Evolutionary conservation across 2,888 invertebrate species (phyloP), one percentile per base, ranked within the genome.

Genomic region (Cephalotes varians): DNA sequence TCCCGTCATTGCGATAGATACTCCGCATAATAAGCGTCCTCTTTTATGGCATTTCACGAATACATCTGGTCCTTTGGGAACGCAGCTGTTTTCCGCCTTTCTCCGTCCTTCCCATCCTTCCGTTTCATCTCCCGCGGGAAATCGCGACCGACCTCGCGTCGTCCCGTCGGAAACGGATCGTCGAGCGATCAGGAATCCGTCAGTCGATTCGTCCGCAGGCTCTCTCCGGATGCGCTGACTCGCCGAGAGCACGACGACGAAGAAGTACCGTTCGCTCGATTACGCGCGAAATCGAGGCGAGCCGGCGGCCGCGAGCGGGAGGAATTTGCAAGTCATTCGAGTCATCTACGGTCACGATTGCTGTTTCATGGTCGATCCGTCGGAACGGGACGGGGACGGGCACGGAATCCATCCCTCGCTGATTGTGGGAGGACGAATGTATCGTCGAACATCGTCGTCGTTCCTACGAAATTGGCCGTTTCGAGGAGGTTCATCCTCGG

Each of bases 261-360:
- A 12, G n/a, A 34, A 54, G 47, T 49, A 56, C 69, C 44, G 51
- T 51, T 62, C 60, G 74, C 40, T 28, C 49, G 65, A 82, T 67
- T 85, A 84, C 64, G 71, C 81, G 79, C 79, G 82, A 34, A 37
- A 65, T 81, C 84, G 82, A 56, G 28, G 74, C 74, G 67, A 81
- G 72, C 31, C 73, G 64, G 65, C 82, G 31, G 34, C 60, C 0
- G 60, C 28, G 34, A 44, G 18, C 2, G 9, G 31, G 1, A 18
- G 79, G 73, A 89, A 89, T 79, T 82, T 85, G 91, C 86, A 87
- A 90, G 90, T 91, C 91, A 87, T 88, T 86, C 91, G 82, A 91
- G 91, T 91, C 91, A 91, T 91, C 84, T 86, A 83, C 86, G 86
- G 89, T 91, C 91, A 91, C 90, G 90, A 91, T 88, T 88, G 89